phyloP scores from a whole-genome alignment of 2,113 vertebrate genomes.

The Hyla sarda region DNA sequence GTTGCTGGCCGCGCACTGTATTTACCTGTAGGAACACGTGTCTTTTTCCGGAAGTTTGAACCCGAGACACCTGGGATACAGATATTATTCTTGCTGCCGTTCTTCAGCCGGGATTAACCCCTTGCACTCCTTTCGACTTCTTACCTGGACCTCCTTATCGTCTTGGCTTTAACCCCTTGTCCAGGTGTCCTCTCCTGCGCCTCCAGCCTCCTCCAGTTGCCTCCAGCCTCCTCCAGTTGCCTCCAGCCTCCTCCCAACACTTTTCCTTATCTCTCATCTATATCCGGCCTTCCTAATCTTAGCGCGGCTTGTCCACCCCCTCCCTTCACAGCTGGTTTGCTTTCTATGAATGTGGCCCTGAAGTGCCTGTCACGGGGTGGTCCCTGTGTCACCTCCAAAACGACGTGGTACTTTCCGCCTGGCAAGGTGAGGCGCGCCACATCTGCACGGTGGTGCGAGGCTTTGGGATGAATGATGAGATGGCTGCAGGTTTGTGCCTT shows the following conservation, averaged over 20 bases:
- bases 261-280: slow-evolving; percentile 24
- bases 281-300: slow-evolving; percentile 47
- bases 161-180: background rate
- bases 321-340: background rate
- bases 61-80: background rate
- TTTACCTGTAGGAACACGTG: slow-evolving; percentile 15
- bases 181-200: background rate
- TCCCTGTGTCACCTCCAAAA: slow-evolving; percentile 60
- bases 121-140: background rate
- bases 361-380: slow-evolving; percentile 5
- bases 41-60: slow-evolving; percentile 43
- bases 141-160: background rate
- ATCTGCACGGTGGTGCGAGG: background rate
- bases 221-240: background rate
- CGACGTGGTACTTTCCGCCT: slow-evolving; percentile 68
- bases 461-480: background rate
- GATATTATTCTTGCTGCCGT: background rate
- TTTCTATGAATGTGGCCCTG: slow-evolving; percentile 54
- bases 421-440: slow-evolving; percentile 60
- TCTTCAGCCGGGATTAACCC: background rate
- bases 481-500: background rate
- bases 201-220: too few relatives aligned
- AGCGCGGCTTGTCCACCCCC: background rate
- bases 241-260: background rate
- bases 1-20: background rate